Evolutionary conservation across 2,888 invertebrate species (phyloP), one percentile per base, ranked within the genome.

Genomic region (Epiblema foenella): DNA sequence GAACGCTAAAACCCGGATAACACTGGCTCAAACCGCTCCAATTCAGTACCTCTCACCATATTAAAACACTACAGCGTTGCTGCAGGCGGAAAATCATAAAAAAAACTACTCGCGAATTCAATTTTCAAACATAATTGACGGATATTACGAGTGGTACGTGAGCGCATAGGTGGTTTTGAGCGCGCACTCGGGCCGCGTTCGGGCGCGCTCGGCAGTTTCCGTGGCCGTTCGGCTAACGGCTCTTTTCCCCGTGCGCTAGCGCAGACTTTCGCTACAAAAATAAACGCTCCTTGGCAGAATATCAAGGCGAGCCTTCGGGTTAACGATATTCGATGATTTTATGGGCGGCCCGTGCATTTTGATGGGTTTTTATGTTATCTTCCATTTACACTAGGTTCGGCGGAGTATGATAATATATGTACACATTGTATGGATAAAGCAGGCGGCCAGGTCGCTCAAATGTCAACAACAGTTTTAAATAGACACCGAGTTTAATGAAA

Each of bases 221-320:
- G 91, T 70, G 73, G 79, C 67, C 77, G 83, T 69, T 91, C 91
- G 91, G 88, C 79, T 91, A 91, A 91, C 91, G 91, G 91, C 85
- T 90, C 90, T 89, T 90, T 89, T 86, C 88, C 86, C 84, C 81
- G 76, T 59, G 73, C 79, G 74, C 79, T 71, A 74, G 82, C 86
- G 86, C 87, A 79, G 83, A 91, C 90, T 91, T 91, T 91, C 90
- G 90, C 89, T 91, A 90, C 89, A 88, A 89, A 92, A 92, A 93
- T 93, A 93, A 91, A 91, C 84, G 86, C 87, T 91, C 91, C 91
- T 92, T 93, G 93, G 93, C 93, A 93, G 84, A 88, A 84, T 83
- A 91, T 86, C 93, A 92, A 92, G 88, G 87, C 88, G 86, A 92
- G 91, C 91, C 91, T 93, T 91, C 89, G 89, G 76, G 83, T 87